Conservation (phyloP, 1,140 invertebrate species). For the Macrotrachela quadricornifera region DNA sequence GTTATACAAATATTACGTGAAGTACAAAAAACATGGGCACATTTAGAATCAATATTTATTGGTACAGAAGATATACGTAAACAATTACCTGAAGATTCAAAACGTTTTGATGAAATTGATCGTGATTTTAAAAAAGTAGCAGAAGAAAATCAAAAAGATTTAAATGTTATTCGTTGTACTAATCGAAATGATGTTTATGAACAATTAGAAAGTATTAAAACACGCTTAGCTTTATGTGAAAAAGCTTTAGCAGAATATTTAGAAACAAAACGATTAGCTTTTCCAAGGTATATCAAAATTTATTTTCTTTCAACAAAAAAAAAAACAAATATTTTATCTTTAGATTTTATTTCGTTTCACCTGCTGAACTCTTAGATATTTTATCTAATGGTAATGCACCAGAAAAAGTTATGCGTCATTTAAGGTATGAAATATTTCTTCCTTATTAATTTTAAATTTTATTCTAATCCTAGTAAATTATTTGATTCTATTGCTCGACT, state of each 20-base stretch:
- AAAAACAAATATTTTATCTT: not conserved
- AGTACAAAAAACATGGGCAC: slow-evolving; percentile 82
- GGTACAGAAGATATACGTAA: not conserved
- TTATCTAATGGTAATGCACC: not conserved
- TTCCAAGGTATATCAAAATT: slow-evolving; percentile 20
- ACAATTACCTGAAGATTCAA: not conserved
- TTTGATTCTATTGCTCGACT: slow-evolving; percentile 79
- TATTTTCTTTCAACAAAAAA: not conserved
- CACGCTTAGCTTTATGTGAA: not conserved
- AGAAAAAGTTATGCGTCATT: not conserved
- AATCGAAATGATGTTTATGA: not conserved
- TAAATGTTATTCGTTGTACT: not conserved
- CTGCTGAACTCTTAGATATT: not conserved
- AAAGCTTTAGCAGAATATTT: slow-evolving; percentile 24
- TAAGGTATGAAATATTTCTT: too few relatives aligned
- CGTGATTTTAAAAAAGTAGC: not conserved
- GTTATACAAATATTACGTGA: slow-evolving; percentile 12
- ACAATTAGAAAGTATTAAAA: not conserved
- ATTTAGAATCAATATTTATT: slow-evolving; percentile 81
- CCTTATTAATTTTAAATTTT: too few relatives aligned
- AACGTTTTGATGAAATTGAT: not conserved
- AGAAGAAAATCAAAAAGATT: not conserved
- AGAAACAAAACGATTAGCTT: slow-evolving; percentile 29
- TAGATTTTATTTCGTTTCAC: not conserved
- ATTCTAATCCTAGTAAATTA: slow-evolving; percentile 45